A percentile compares a stretch with the other conserved stretches of the same genome.
phyloP scores from a whole-genome alignment of 2,888 invertebrate species.

The Fissipunctia ypsillon region DNA sequence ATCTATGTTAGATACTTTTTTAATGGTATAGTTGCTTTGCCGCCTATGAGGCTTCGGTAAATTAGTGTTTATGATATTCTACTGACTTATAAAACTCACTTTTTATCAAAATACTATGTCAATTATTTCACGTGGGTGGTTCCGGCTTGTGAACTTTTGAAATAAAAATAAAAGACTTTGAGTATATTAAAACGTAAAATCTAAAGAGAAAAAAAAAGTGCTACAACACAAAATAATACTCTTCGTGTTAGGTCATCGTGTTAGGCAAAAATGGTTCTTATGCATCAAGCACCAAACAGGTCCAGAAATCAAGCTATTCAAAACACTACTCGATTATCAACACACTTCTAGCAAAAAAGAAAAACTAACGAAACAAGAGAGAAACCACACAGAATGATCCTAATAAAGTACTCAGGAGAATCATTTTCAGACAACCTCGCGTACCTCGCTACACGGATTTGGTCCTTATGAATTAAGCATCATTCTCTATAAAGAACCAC shows the following conservation, averaged over 20 bases:
- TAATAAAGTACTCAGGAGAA: conserved; percentile 36
- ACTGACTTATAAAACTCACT: background rate
- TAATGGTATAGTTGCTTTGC: background rate
- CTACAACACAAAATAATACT: background rate
- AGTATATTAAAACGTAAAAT: background rate
- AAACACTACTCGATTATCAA: conserved; percentile 3
- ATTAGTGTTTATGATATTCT: background rate
- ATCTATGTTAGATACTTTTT: background rate
- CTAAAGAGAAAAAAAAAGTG: background rate
- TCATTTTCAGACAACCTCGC: conserved; percentile 34
- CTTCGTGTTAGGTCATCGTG: background rate
- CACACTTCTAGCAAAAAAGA: background rate
- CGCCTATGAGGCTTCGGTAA: too few relatives aligned
- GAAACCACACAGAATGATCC: conserved; percentile 23
- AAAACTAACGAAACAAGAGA: conserved; percentile 8
- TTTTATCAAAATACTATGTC: background rate
- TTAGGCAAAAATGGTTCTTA: conserved; percentile 1
- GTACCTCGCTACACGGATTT: conserved; percentile 35
- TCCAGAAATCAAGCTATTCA: conserved; percentile 13
- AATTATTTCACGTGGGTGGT: too few relatives aligned
- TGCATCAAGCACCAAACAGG: background rate
- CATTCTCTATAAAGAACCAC: conserved; percentile 39
- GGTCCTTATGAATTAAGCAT: conserved; percentile 56
- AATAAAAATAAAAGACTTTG: too few relatives aligned
- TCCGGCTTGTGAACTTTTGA: too few relatives aligned